Conservation (phyloP, 2,888 invertebrate species). For the Isoperla grammatica region DNA sequence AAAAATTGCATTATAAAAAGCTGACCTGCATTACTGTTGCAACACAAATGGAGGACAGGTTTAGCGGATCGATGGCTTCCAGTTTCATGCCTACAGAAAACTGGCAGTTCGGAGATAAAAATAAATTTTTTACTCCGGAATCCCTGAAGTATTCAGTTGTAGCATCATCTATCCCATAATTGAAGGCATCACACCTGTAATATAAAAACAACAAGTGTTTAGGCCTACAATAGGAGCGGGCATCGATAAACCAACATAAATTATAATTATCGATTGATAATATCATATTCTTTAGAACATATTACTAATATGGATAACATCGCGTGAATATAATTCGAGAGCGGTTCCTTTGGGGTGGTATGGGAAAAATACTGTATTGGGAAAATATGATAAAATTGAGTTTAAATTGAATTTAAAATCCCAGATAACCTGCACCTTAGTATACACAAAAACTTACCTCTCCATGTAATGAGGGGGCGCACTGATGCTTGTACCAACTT, state of each 20-base stretch:
- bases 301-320: too few relatives aligned
- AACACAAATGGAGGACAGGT: constrained; percentile 88
- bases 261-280: not conserved
- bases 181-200: constrained; percentile 55
- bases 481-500: constrained; percentile 81
- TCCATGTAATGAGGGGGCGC: constrained; percentile 76
- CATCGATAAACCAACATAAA: too few relatives aligned
- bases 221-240: too few relatives aligned
- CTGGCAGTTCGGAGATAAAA: not conserved
- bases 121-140: not conserved
- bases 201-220: too few relatives aligned
- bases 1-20: not conserved
- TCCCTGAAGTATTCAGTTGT: constrained; percentile 67
- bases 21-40: constrained; percentile 83
- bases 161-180: constrained; percentile 70
- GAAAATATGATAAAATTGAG: too few relatives aligned
- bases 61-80: constrained; percentile 95
- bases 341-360: too few relatives aligned
- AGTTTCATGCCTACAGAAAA: constrained; percentile 73
- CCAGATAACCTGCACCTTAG: too few relatives aligned
- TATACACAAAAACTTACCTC: too few relatives aligned
- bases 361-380: too few relatives aligned
- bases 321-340: too few relatives aligned
- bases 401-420: too few relatives aligned
- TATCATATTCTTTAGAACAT: too few relatives aligned